Evolutionary conservation across 2,797 vertebrate species (phyloP).

Genomic region (Sebastes matsubarae): DNA sequence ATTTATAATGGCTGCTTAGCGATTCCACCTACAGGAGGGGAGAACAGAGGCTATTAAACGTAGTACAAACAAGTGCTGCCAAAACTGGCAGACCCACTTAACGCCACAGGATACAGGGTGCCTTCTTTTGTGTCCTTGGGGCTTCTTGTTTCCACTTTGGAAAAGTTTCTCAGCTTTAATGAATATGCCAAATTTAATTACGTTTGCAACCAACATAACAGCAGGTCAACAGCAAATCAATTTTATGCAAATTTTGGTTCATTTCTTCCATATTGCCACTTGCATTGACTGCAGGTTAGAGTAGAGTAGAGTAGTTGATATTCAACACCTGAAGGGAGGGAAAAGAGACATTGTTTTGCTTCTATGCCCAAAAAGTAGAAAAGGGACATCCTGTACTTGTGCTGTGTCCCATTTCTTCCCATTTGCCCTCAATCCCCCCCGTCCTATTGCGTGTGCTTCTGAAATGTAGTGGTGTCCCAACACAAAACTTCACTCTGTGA

Average conservation of each 20-base stretch:
- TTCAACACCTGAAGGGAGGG: neutral
- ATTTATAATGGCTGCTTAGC: conserved; percentile 31
- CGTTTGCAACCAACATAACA: neutral
- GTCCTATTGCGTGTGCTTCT: neutral
- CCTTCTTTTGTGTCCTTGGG: conserved; percentile 9
- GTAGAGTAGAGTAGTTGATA: neutral
- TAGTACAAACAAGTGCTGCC: conserved; percentile 33
- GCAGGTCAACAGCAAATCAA: neutral
- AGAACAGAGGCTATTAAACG: conserved; percentile 13
- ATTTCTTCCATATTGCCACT: neutral
- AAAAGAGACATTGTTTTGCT: neutral
- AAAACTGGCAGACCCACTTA: conserved; percentile 19
- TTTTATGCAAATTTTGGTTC: neutral
- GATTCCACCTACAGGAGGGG: conserved; percentile 29
- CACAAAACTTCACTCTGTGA: neutral
- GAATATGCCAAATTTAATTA: neutral
- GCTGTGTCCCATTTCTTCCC: neutral
- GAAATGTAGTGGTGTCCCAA: conserved; percentile 3
- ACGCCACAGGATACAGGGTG: conserved; percentile 4
- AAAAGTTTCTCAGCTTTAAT: neutral
- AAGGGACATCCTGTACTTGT: conserved; percentile 17
- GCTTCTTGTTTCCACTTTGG: neutral
- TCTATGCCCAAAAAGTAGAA: neutral
- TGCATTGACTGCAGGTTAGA: neutral
- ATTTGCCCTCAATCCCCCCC: neutral